phyloP scores from a whole-genome alignment of 2,113 vertebrate genomes.

The Perca flavescens region DNA sequence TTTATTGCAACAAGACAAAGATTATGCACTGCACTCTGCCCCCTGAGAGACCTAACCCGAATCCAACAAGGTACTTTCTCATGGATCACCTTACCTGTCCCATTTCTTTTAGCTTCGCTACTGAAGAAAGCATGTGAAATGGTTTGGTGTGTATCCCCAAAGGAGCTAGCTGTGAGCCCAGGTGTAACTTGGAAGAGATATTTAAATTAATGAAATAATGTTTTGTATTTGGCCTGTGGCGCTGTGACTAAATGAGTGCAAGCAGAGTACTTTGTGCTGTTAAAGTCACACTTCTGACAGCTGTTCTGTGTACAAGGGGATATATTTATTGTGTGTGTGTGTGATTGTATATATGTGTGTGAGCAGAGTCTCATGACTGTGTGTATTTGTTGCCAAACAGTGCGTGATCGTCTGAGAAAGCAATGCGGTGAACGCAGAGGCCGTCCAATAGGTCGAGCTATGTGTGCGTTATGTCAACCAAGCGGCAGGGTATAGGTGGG shows the following conservation, averaged over 20 bases:
- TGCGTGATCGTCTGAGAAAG: constrained; percentile 9
- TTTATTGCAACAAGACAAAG: constrained; percentile 48
- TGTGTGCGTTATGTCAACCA: constrained; percentile 56
- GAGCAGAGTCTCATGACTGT: neutral
- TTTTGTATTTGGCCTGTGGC: neutral
- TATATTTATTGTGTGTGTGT: neutral
- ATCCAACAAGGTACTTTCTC: constrained; percentile 51
- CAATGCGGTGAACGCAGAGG: constrained; percentile 45
- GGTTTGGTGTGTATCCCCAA: neutral
- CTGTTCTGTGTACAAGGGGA: neutral
- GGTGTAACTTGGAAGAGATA: neutral
- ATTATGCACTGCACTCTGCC: neutral
- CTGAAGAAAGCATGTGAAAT: neutral
- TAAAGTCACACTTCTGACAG: constrained; percentile 2
- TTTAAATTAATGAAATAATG: neutral
- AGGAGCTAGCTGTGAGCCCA: neutral
- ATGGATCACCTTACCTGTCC: constrained; percentile 62
- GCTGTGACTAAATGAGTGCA: constrained; percentile 17
- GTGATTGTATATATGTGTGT: neutral
- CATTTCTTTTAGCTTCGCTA: constrained; percentile 14
- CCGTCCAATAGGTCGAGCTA: constrained; percentile 13
- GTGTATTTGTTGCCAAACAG: constrained; percentile 66
- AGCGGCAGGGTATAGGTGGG: constrained; percentile 56
- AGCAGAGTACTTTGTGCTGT: neutral
- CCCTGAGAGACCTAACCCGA: constrained; percentile 34